A percentile compares a stretch with the other conserved stretches of the same genome.
Evolutionary conservation across 2,888 invertebrate species (phyloP).

Genomic region (Campoletis raptor): DNA sequence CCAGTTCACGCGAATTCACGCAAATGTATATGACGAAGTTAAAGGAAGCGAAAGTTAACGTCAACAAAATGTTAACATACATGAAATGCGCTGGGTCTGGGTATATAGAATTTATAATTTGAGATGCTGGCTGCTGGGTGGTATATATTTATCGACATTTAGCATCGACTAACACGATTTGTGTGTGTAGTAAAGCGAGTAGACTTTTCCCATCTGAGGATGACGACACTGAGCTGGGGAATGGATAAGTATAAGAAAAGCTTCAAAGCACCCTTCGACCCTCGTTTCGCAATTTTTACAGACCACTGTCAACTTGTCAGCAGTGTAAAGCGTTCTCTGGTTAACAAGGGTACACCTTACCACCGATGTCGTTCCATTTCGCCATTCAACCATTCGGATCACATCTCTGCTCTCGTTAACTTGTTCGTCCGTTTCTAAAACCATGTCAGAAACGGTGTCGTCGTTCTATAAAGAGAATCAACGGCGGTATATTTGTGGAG

Average conservation of each 20-base stretch:
- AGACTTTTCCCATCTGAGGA: constrained; percentile 53
- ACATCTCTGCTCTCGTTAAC: constrained; percentile 54
- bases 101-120: constrained; percentile 15
- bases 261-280: constrained; percentile 53
- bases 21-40: background rate
- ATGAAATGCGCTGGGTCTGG: background rate
- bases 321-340: constrained; percentile 25
- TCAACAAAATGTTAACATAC: constrained; percentile 8
- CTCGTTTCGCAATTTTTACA: constrained; percentile 46
- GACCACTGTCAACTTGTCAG: constrained; percentile 58
- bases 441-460: constrained; percentile 32
- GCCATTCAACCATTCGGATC: constrained; percentile 19
- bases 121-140: background rate
- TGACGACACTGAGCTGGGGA: constrained; percentile 13
- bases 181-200: constrained; percentile 2
- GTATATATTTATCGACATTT: background rate
- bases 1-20: constrained; percentile 5
- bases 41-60: constrained; percentile 4
- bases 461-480: constrained; percentile 22
- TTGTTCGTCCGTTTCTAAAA: constrained; percentile 39
- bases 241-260: constrained; percentile 11
- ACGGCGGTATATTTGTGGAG: constrained; percentile 21
- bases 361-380: background rate
- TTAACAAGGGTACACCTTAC: constrained; percentile 51
- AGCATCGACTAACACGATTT: background rate